Evolutionary conservation across 1,140 invertebrate species (phyloP).

Genomic region (Aphelenchoides fujianensis): DNA sequence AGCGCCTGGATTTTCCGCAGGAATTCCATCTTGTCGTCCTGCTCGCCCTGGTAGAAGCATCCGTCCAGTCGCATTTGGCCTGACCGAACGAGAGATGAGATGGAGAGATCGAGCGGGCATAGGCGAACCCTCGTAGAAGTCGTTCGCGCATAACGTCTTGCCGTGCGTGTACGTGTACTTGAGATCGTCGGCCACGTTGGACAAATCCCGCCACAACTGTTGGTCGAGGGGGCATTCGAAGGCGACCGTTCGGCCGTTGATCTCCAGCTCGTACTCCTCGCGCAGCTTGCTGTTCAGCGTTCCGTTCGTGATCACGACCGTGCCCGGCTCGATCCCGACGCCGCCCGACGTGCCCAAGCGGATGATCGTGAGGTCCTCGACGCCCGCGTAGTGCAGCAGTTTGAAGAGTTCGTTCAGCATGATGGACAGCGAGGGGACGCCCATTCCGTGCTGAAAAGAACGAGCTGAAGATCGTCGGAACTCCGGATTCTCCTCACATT

Average conservation of each 20-base stretch:
- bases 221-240: slow-evolving; percentile 71
- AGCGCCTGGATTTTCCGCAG: slow-evolving; percentile 73
- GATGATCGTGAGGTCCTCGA: slow-evolving; percentile 82
- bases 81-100: slow-evolving; percentile 35
- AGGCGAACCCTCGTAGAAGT: slow-evolving; percentile 89
- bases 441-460: slow-evolving; percentile 80
- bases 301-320: slow-evolving; percentile 53
- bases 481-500: slow-evolving; percentile 9
- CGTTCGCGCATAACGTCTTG: slow-evolving; percentile 89
- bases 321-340: slow-evolving; percentile 48
- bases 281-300: slow-evolving; percentile 49
- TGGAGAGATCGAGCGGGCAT: slow-evolving; percentile 1
- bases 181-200: slow-evolving; percentile 69
- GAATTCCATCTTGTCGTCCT: slow-evolving; percentile 83
- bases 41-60: slow-evolving; percentile 88
- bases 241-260: not conserved
- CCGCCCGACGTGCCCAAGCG: slow-evolving; percentile 74
- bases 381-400: slow-evolving; percentile 80
- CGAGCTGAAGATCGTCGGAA: slow-evolving; percentile 5
- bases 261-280: slow-evolving; percentile 16
- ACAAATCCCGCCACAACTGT: slow-evolving; percentile 75
- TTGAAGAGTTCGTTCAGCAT: slow-evolving; percentile 88
- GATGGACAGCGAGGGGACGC: slow-evolving; percentile 84
- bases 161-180: slow-evolving; percentile 72
- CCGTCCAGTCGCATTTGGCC: slow-evolving; percentile 86